These are phyloP conservation scores for Pipa parva DNA, from an alignment of 2,113 vertebrate species.

Conservation along the genomic window DNA sequence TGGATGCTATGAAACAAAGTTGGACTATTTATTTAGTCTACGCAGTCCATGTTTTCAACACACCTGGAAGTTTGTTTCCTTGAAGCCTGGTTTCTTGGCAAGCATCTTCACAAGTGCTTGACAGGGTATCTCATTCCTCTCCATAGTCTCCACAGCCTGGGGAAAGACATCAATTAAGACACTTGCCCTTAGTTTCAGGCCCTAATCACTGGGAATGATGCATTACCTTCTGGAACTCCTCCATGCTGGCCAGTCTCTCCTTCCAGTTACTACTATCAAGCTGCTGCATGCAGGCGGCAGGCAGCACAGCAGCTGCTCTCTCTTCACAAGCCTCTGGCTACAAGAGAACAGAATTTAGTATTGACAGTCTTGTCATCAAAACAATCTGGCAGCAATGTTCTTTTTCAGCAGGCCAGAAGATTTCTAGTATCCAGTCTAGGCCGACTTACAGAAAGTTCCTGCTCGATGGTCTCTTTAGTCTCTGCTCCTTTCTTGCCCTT, in stretches of 20 bases:
- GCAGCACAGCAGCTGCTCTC: conserved; percentile 82
- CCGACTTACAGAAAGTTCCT: conserved; percentile 81
- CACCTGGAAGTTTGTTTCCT: conserved; percentile 99
- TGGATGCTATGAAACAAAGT: too few relatives aligned
- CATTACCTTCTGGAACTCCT: conserved; percentile 90
- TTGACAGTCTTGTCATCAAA: neutral
- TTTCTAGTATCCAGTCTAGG: neutral
- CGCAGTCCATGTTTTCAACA: too few relatives aligned
- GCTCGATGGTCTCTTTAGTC: conserved; percentile 77
- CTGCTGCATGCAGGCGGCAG: conserved; percentile 83
- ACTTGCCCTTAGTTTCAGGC: neutral
- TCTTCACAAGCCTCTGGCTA: conserved; percentile 91
- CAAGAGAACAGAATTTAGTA: conserved; percentile 39
- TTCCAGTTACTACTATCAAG: conserved; percentile 95
- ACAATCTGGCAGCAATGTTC: neutral
- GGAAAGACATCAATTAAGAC: neutral
- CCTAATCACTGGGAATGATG: neutral
- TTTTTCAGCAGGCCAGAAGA: neutral
- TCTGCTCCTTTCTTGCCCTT: conserved; percentile 82
- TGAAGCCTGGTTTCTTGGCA: conserved; percentile 97
- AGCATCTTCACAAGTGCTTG: conserved; percentile 93
- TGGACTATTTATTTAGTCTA: too few relatives aligned
- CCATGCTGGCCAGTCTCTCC: conserved; percentile 94
- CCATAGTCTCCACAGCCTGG: conserved; percentile 91
- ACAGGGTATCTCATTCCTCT: conserved; percentile 83